Evolutionary conservation across 2,888 invertebrate species (phyloP), one percentile per base, ranked within the genome.

Genomic region (Lagria hirta): DNA sequence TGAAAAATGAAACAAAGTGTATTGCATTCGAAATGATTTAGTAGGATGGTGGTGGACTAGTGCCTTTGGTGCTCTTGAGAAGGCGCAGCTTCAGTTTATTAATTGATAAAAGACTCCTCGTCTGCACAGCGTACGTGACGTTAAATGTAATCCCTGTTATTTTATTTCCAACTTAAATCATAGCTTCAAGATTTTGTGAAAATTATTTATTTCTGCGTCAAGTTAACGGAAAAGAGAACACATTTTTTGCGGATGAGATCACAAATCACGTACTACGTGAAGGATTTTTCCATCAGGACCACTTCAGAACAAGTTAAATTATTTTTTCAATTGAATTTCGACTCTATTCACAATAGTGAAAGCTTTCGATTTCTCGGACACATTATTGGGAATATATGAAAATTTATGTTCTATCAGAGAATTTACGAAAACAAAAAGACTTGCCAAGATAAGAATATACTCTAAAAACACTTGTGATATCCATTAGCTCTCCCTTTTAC

Each of bases 91-190:
- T n/a, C n/a, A 54, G 59, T 64, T 65, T 65, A n/a, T n/a, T n/a
- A 66, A 67, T 66, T 68, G 66, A 66, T 66, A 66, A 66, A n/a
- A 66, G 65, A 62, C 60, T 55, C 51, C n/a, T n/a, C n/a, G n/a
- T n/a, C n/a, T n/a, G n/a, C n/a, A n/a, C n/a, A n/a, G n/a, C n/a
- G 61, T 57, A 64, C 65, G 64, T 66, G 66, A 61, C 48, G 50
- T 49, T 37, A 51, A 53, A 57, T 30, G 49, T 52, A 54, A 57
- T 57, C 52, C 33, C 33, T n/a, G 46, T 46, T 30, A 41, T 48
- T 49, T 37, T 37, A 37, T 43, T 51, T 49, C 40, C 52, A 47
- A 49, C 52, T 54, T 51, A 42, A 52, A 48, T 48, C 48, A 54
- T 55, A 45, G 51, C 48, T 34, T 46, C 36, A 48, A 51, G 50